A percentile compares a stretch with the other conserved stretches of the same genome.
phyloP scores from a whole-genome alignment of 2,888 invertebrate genomes.

The Polymixis lichenea region DNA sequence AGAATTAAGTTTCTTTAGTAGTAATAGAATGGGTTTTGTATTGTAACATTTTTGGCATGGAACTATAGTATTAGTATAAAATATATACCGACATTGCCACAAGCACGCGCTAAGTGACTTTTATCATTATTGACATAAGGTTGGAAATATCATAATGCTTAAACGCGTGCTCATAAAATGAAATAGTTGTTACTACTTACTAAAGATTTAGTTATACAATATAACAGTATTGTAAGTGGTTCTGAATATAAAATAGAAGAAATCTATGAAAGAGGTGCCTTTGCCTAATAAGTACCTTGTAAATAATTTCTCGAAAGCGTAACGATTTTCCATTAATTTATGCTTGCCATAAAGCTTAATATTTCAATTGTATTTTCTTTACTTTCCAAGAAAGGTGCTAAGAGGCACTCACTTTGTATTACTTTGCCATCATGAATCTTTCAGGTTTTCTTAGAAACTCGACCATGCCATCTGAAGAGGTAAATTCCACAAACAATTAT shows the following conservation, averaged over 20 bases:
- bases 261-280: neutral
- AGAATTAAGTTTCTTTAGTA: slow-evolving; percentile 34
- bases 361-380: neutral
- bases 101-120: neutral
- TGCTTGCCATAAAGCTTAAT: neutral
- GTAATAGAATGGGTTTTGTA: slow-evolving; percentile 37
- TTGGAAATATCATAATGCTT: neutral
- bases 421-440: slow-evolving; percentile 3
- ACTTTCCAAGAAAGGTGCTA: neutral
- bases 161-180: neutral
- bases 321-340: neutral
- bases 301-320: neutral
- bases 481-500: neutral
- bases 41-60: slow-evolving; percentile 41
- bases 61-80: neutral
- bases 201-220: neutral
- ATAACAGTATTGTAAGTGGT: neutral
- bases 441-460: slow-evolving; percentile 7
- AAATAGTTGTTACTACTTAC: neutral
- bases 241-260: neutral
- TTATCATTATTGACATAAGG: neutral
- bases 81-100: neutral
- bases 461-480: neutral
- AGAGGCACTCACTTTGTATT: slow-evolving; percentile 14
- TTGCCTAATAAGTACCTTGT: neutral